Percentiles rank a stretch among this genome's conserved stretches.
Conservation (phyloP, 2,888 invertebrate species). For the Tholera decimalis region DNA sequence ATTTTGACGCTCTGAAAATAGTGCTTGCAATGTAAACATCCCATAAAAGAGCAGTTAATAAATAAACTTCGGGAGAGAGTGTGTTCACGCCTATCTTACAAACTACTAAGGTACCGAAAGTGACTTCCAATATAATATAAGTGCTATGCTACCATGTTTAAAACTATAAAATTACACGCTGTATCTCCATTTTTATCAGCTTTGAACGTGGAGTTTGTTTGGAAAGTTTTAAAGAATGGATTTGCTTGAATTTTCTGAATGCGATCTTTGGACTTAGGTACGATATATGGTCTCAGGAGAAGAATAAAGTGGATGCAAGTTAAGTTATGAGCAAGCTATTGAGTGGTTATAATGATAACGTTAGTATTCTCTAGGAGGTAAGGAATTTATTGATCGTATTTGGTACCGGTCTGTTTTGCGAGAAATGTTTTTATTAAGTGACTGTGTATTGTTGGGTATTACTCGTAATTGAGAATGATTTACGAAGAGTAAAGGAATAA, state of each 20-base stretch:
- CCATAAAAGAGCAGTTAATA: constrained; percentile 43
- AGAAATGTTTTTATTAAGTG: not conserved
- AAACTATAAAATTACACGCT: constrained; percentile 47
- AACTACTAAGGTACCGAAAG: constrained; percentile 31
- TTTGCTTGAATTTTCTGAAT: constrained; percentile 49
- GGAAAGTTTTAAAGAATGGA: constrained; percentile 42
- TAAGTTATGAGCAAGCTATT: constrained; percentile 29
- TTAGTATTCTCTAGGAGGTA: not conserved
- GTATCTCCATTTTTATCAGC: constrained; percentile 41
- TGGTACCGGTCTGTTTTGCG: not conserved
- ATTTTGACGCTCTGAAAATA: constrained; percentile 46
- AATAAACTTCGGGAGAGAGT: constrained; percentile 40
- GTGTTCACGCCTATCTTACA: constrained; percentile 35
- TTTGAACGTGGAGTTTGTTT: constrained; percentile 50
- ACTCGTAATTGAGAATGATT: too few relatives aligned
- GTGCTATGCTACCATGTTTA: constrained; percentile 31
- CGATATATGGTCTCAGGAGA: constrained; percentile 28
- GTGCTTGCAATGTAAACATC: constrained; percentile 35
- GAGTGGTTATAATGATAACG: not conserved
- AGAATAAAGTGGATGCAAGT: constrained; percentile 45
- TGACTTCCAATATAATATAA: constrained; percentile 42
- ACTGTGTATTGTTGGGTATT: not conserved
- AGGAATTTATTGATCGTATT: not conserved
- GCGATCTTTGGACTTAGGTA: constrained; percentile 33
- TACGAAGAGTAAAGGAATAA: too few relatives aligned